Conservation (phyloP, 2,888 invertebrate genomes). For the Acheta domesticus region DNA sequence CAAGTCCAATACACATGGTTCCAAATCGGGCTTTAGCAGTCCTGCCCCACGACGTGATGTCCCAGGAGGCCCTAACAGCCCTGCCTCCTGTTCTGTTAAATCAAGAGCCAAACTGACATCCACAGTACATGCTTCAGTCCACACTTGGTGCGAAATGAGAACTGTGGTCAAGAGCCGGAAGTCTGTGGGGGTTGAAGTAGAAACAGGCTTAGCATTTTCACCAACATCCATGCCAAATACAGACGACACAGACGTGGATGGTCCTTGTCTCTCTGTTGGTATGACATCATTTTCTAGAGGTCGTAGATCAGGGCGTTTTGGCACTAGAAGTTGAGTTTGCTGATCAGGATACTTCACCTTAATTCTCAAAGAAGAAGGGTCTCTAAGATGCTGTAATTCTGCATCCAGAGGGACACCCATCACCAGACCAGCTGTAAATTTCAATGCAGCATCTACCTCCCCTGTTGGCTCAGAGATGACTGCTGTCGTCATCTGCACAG, state of each 20-base stretch:
- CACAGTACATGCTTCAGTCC: slow-evolving; percentile 88
- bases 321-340: slow-evolving; percentile 76
- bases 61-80: slow-evolving; percentile 34
- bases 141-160: slow-evolving; percentile 84
- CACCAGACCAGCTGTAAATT: slow-evolving; percentile 89
- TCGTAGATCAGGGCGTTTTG: slow-evolving; percentile 72
- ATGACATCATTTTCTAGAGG: slow-evolving; percentile 49
- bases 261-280: slow-evolving; percentile 27
- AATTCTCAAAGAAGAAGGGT: slow-evolving; percentile 70
- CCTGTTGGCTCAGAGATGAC: slow-evolving; percentile 80
- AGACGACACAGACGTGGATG: slow-evolving; percentile 19
- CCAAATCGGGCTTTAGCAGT: slow-evolving; percentile 45
- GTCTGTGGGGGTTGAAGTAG: slow-evolving; percentile 48
- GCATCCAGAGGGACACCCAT: slow-evolving; percentile 84
- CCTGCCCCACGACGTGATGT: slow-evolving; percentile 9
- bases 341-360: slow-evolving; percentile 84
- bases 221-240: neutral
- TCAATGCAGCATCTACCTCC: slow-evolving; percentile 75
- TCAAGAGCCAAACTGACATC: slow-evolving; percentile 81
- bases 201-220: neutral
- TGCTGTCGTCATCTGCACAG: slow-evolving; percentile 75
- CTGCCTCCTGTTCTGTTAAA: slow-evolving; percentile 57
- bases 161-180: slow-evolving; percentile 79
- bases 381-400: slow-evolving; percentile 74
- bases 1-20: slow-evolving; percentile 67